Conservation (phyloP, 2,797 vertebrate species). For the Sebastes wilsoni region DNA sequence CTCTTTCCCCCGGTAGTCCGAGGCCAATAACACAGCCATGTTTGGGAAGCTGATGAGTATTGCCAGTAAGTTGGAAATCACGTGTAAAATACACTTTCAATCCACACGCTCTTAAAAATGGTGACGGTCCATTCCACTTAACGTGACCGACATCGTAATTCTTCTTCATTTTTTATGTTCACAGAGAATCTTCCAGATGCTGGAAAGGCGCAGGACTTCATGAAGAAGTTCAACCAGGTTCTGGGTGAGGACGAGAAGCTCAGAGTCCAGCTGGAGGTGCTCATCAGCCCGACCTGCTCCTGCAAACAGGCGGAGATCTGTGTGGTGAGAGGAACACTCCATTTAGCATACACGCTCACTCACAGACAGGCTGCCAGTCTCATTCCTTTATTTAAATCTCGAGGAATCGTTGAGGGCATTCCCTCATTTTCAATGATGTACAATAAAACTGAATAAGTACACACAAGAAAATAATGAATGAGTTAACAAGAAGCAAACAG, state of each 20-base stretch:
- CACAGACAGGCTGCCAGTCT: neutral
- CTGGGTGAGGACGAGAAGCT: slow-evolving; percentile 98
- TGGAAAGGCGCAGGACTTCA: slow-evolving; percentile 98
- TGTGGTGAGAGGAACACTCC: slow-evolving; percentile 87
- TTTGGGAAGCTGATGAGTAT: slow-evolving; percentile 98
- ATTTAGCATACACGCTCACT: neutral
- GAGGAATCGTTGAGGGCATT: too few relatives aligned
- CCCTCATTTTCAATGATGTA: too few relatives aligned
- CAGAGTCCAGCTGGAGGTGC: slow-evolving; percentile 90
- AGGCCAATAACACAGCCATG: slow-evolving; percentile 94
- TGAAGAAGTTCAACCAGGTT: slow-evolving; percentile 99
- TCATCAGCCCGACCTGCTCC: slow-evolving; percentile 97
- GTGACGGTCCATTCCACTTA: neutral
- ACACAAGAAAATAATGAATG: too few relatives aligned
- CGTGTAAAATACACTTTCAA: neutral
- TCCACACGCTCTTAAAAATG: neutral
- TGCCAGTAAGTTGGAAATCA: slow-evolving; percentile 88
- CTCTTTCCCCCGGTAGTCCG: slow-evolving; percentile 83
- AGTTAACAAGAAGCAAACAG: too few relatives aligned
- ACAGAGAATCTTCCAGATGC: slow-evolving; percentile 97
- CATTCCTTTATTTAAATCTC: neutral
- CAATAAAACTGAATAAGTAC: too few relatives aligned
- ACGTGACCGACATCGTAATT: neutral
- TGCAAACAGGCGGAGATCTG: slow-evolving; percentile 98
- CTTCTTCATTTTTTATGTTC: slow-evolving; percentile 34